Evolutionary conservation across 2,888 invertebrate species (phyloP), one percentile per base, ranked within the genome.

Genomic region (Trachelus iudaicus): DNA sequence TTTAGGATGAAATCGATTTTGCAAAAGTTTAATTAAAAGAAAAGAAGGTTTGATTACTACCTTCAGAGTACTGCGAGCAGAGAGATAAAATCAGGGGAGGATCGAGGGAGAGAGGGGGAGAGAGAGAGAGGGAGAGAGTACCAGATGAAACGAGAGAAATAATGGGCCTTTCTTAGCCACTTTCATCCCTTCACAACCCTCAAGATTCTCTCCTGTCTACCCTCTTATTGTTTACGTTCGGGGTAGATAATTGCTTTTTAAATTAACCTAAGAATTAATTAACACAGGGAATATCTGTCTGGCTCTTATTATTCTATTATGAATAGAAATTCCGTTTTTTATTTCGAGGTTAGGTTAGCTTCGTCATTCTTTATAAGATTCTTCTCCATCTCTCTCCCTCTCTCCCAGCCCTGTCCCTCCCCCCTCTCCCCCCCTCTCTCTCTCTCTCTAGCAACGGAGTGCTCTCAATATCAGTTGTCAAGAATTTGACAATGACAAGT

Each of bases 231-330:
- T 86, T 85, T 85, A 83, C 81, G 81, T 81, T 84, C 85, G 82
- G 77, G 75, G 73, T 68, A 82, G 83, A 83, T 88, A 87, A 87
- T 88, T 87, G 83, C 84, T 86, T 87, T 86, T 88, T 85, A 84
- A 87, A 87, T 87, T 83, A 87, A 83, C 82, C 82, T 80, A 33
- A 76, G 80, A 73, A 75, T 71, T 78, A 83, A 86, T 86, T 86
- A 86, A 84, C 86, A 84, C 84, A 84, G 81, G 83, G 79, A 83
- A 82, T 81, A 80, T 79, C 77, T 56, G 34, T 75, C 75, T 75
- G 77, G 56, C 23, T 23, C 56, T 56, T 56, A 56, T 56, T 56
- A 56, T 23, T 56, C 56, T 56, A 56, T 56, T 56, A 23, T 56
- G 56, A 56, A 23, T 56, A 56, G 56, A 56, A 56, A 56, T 56